Percentiles rank a stretch among this genome's conserved stretches.
Evolutionary conservation across 2,113 vertebrate species (phyloP).

Genomic region (Apus apus): DNA sequence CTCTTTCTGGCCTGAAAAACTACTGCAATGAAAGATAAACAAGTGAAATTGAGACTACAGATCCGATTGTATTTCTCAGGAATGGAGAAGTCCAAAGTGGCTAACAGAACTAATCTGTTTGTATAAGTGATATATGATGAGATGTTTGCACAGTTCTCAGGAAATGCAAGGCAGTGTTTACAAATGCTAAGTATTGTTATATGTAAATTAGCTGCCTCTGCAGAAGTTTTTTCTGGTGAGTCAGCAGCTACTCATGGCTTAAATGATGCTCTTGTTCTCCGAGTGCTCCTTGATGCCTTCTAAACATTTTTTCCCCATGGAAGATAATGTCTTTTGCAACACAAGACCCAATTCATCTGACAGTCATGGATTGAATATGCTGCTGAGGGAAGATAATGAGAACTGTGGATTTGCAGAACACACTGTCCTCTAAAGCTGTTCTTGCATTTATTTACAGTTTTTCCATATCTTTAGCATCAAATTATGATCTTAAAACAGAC

Average conservation of each 20-base stretch:
- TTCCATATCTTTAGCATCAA: neutral
- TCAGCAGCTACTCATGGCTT: slow-evolving; percentile 47
- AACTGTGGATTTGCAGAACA: neutral
- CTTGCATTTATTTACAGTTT: neutral
- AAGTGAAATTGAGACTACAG: neutral
- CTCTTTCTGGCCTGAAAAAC: neutral
- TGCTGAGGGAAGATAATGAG: neutral
- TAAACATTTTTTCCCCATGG: neutral
- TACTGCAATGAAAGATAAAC: neutral
- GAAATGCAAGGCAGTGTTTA: neutral
- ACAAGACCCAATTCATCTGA: neutral
- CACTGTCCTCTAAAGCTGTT: neutral
- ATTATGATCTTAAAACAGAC: neutral
- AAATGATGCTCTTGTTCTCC: slow-evolving; percentile 27
- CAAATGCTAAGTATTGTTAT: neutral
- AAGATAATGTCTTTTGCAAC: neutral
- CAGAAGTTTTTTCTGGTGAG: slow-evolving; percentile 13
- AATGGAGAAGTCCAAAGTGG: neutral
- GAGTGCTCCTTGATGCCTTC: slow-evolving; percentile 5
- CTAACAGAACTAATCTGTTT: neutral
- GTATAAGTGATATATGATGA: neutral
- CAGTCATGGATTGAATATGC: neutral
- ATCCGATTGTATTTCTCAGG: neutral
- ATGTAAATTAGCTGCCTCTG: slow-evolving; percentile 49
- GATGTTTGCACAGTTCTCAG: neutral